phyloP scores from a whole-genome alignment of 2,113 vertebrate species.

The Baryphthengus martii region DNA sequence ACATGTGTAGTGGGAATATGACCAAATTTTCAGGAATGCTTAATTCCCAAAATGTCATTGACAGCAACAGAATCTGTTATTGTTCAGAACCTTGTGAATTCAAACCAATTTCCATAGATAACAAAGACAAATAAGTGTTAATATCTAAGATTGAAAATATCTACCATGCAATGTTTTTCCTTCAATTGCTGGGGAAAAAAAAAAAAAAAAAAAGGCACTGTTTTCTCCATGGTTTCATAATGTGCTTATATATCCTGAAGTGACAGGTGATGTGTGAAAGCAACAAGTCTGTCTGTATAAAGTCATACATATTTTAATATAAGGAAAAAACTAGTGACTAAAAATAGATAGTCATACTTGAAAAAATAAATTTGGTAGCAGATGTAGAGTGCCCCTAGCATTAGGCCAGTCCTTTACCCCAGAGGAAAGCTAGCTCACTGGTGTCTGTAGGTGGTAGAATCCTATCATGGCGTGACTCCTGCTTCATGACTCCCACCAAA shows the following conservation, averaged over 20 bases:
- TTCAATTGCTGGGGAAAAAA: neutral
- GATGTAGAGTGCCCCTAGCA: neutral
- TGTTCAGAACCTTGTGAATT: neutral
- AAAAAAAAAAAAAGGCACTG: neutral
- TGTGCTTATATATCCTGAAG: neutral
- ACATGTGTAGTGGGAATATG: neutral
- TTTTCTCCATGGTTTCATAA: neutral
- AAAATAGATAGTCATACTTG: neutral
- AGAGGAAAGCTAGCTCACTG: neutral
- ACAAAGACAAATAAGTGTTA: neutral
- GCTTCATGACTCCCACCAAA: neutral
- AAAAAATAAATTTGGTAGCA: neutral
- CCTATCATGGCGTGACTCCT: neutral
- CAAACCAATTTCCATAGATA: neutral
- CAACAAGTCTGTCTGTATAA: neutral
- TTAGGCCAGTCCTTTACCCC: neutral
- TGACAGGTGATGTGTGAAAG: conserved; percentile 9
- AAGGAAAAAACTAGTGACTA: neutral
- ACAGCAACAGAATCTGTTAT: neutral
- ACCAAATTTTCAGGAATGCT: neutral
- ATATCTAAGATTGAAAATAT: neutral
- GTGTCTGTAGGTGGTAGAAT: neutral
- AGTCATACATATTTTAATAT: neutral
- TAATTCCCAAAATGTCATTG: neutral
- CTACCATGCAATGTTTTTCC: neutral